Percentiles rank a stretch among this genome's conserved stretches.
phyloP scores from a whole-genome alignment of 2,113 vertebrate genomes.

The Nansenia antarctica region DNA sequence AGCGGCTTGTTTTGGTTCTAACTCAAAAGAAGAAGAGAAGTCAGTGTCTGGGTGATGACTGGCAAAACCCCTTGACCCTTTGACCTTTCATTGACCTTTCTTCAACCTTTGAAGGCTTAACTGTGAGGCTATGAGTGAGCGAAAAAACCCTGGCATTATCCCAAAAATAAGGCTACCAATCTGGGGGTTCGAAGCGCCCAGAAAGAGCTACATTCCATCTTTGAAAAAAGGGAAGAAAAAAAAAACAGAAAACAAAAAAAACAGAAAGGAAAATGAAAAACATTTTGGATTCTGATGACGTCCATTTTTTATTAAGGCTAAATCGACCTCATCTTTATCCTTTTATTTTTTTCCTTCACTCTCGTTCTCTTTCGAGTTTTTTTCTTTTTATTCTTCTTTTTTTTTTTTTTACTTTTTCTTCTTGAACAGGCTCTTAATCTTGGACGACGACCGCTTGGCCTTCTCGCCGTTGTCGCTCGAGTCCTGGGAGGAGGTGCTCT shows the following conservation, averaged over 20 bases:
- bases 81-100: conserved; percentile 50
- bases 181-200: conserved; percentile 64
- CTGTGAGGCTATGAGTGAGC: conserved; percentile 74
- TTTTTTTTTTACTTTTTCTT: conserved; percentile 82
- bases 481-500: conserved; percentile 89
- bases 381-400: conserved; percentile 22
- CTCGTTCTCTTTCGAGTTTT: conserved; percentile 17
- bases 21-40: conserved; percentile 62
- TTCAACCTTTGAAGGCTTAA: conserved; percentile 74
- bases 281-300: conserved; percentile 66
- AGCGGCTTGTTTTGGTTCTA: conserved; percentile 54
- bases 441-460: conserved; percentile 91
- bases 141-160: conserved; percentile 76
- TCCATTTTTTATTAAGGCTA: conserved; percentile 62
- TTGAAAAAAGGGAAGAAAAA: conserved; percentile 38
- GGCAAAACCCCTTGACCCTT: conserved; percentile 64
- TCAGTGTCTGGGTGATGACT: conserved; percentile 73
- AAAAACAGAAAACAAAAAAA: conserved; percentile 32
- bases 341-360: conserved; percentile 12
- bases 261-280: conserved; percentile 55
- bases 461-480: conserved; percentile 91
- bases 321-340: conserved; percentile 42
- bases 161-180: conserved; percentile 74
- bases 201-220: conserved; percentile 85
- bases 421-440: conserved; percentile 97